phyloP scores from a whole-genome alignment of 2,113 vertebrate genomes.

The Phyllostomus discolor region DNA sequence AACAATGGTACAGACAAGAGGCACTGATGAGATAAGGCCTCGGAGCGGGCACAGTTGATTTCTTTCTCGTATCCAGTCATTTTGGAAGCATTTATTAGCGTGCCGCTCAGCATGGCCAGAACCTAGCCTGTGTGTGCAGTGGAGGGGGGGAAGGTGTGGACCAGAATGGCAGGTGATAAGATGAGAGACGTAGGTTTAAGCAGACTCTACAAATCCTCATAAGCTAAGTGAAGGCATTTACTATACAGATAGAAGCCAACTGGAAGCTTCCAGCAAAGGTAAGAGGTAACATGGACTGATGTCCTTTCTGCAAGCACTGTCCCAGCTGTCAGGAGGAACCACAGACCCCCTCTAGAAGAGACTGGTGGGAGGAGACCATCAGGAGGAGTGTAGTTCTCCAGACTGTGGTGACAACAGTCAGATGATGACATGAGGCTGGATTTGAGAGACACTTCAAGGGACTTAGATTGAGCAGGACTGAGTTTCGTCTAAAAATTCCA shows the following conservation, averaged over 20 bases:
- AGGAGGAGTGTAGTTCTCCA: neutral
- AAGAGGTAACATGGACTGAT: neutral
- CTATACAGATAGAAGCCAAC: neutral
- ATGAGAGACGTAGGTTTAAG: neutral
- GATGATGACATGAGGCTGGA: neutral
- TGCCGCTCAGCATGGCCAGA: accelerated
- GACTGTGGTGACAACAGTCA: neutral
- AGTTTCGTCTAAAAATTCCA: neutral
- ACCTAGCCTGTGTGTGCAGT: neutral
- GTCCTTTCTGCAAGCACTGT: neutral
- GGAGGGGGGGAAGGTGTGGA: accelerated
- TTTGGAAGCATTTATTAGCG: neutral
- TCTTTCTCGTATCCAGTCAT: neutral
- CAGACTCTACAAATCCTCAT: neutral
- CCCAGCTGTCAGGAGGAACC: neutral
- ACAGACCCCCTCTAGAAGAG: neutral
- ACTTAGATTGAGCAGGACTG: neutral
- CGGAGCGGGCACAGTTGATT: neutral
- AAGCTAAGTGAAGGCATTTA: neutral
- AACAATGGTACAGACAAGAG: neutral
- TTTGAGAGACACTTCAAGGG: neutral
- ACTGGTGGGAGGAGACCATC: neutral
- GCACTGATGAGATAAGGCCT: neutral
- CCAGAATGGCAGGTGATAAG: neutral
- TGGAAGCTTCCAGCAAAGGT: neutral